phyloP scores from a whole-genome alignment of 2,797 vertebrate genomes.

The Todus mexicanus region DNA sequence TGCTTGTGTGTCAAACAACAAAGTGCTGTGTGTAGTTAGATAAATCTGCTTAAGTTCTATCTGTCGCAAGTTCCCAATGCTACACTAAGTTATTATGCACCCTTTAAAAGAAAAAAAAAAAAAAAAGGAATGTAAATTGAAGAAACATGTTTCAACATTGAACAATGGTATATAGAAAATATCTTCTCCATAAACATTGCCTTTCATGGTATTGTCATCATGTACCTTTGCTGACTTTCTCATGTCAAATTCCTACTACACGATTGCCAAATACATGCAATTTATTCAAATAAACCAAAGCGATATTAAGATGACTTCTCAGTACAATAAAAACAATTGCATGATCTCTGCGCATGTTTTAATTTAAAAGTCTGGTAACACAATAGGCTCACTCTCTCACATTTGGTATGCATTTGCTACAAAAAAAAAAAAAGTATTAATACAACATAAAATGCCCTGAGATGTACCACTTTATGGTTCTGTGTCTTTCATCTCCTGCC shows the following conservation, averaged over 20 bases:
- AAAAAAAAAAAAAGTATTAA: background rate
- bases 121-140: constrained; percentile 4
- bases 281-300: background rate
- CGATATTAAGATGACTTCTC: background rate
- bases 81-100: background rate
- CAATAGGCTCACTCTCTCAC: constrained; percentile 24
- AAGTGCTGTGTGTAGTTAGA: constrained; percentile 42
- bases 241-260: background rate
- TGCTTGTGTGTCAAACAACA: constrained; percentile 61
- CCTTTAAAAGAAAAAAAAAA: background rate
- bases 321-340: background rate
- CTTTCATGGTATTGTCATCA: constrained; percentile 15
- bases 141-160: constrained; percentile 32
- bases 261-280: background rate
- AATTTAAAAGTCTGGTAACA: constrained; percentile 13
- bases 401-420: constrained; percentile 48
- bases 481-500: constrained; percentile 57
- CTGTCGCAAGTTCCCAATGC: background rate
- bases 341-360: background rate
- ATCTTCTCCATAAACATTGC: background rate
- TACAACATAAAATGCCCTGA: constrained; percentile 50
- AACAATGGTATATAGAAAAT: background rate
- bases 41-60: constrained; percentile 63
- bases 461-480: constrained; percentile 28
- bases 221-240: background rate